phyloP scores from a whole-genome alignment of 2,797 vertebrate genomes.

The Allobates femoralis region DNA sequence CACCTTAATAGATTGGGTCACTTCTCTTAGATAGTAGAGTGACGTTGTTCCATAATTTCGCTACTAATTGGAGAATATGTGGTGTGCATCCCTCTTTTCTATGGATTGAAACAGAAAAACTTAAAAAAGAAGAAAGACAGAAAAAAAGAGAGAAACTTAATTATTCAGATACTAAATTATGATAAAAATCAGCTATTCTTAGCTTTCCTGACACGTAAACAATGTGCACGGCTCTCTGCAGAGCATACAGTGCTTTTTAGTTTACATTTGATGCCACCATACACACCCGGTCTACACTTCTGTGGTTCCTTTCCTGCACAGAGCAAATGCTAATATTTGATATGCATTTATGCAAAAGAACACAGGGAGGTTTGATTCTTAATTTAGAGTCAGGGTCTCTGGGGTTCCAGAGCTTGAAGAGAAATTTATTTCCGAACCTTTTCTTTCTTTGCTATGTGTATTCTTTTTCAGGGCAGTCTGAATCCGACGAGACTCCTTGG shows the following conservation, averaged over 20 bases:
- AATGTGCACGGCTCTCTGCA: background rate
- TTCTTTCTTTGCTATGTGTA: slow-evolving; percentile 5
- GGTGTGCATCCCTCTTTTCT: no score
- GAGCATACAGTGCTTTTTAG: slow-evolving; percentile 6
- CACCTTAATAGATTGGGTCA: no score
- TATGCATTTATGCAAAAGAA: slow-evolving; percentile 57
- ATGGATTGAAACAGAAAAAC: no score
- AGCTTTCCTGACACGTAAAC: background rate
- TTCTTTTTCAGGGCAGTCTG: slow-evolving; percentile 12
- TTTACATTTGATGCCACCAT: slow-evolving; percentile 28
- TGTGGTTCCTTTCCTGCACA: slow-evolving; percentile 45
- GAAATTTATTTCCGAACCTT: slow-evolving; percentile 34
- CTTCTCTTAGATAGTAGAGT: no score
- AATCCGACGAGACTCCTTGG: slow-evolving; percentile 34
- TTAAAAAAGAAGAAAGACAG: no score
- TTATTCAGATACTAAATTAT: no score
- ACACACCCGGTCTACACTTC: slow-evolving; percentile 24
- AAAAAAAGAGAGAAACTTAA: no score
- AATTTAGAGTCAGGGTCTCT: slow-evolving; percentile 46
- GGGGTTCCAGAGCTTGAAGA: slow-evolving; percentile 18
- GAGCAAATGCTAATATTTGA: slow-evolving; percentile 59
- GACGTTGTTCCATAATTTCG: no score
- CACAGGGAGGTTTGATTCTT: slow-evolving; percentile 54
- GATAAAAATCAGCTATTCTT: background rate
- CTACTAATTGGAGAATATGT: no score